Base-by-base conservation (phyloP, 1,140 invertebrate genomes). In the Parasteatoda tepidariorum region DNA sequence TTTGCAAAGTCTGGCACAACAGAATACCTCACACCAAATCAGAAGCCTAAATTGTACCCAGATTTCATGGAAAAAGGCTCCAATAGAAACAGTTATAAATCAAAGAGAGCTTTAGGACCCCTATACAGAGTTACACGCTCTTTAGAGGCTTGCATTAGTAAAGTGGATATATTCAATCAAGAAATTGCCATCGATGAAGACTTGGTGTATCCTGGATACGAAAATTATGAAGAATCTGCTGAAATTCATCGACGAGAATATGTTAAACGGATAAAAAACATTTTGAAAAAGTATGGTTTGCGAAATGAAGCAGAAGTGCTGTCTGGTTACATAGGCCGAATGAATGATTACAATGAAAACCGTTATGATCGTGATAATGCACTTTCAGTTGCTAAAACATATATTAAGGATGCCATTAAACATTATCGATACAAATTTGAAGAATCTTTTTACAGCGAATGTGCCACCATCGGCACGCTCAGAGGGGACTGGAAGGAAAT, bases 41-140 rank as follows among this genome's bases (percentile, higher is more conserved):
- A 87, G 76, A 86, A 70, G 61, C 86, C 84, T n/a, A 84, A 85
- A 33, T 30, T 85, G 6, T 86, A 85, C 33, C 87, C 87, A 3
- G 88, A 88, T 71, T 88, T 85, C 59, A 87, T 87, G 86, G 86
- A 87, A 34, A 86, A 87, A 31, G 81, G 85, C 15, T 68, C 86
- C 30, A 24, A 68, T 9, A 85, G 86, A 7, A 83, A 87, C 5
- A 85, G 78, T 26, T 88, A 88, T 73, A 76, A 84, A 22, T 86
- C 85, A 11, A 74, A 74, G 3, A 86, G 85, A 11, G 64, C 87
- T 26, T 86, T 89, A 34, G 88, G 88, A 3, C 74, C 79, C 9
- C 70, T 88, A n/a, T 88, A 87, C 70, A 54, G 87, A 74, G 74
- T 41, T 11, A 55, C 38, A 11, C 59, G 79, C 66, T 67, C 34